Percentiles rank a stretch among this genome's conserved stretches.
Conservation (phyloP, 2,888 invertebrate genomes). For the Athrips mouffetella region DNA sequence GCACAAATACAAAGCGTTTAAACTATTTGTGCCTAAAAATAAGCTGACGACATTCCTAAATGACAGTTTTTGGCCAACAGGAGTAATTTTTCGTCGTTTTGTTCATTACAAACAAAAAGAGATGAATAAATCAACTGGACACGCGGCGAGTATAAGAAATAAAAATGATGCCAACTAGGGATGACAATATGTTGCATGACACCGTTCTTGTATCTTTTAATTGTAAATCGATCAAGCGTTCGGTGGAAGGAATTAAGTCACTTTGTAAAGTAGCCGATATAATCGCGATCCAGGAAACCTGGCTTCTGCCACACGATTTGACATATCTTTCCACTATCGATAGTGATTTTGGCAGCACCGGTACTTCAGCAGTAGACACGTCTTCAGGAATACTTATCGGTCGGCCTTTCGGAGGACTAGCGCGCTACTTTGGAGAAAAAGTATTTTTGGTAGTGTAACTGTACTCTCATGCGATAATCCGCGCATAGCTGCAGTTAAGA, state of each 20-base stretch:
- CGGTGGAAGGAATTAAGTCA: not conserved
- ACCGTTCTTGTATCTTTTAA: not conserved
- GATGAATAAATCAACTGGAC: not conserved
- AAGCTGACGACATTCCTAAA: too few relatives aligned
- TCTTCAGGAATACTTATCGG: not conserved
- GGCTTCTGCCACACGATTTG: not conserved
- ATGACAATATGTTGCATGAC: too few relatives aligned
- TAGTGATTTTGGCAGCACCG: not conserved
- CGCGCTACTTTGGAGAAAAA: not conserved
- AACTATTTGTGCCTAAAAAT: not conserved
- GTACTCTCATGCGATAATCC: not conserved
- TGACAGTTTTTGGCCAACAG: not conserved
- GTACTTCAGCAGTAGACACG: not conserved
- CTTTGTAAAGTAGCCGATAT: not conserved
- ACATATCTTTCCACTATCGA: not conserved
- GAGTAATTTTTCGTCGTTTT: not conserved
- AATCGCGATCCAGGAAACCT: not conserved
- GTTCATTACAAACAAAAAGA: not conserved
- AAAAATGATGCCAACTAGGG: too few relatives aligned
- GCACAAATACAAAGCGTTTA: not conserved
- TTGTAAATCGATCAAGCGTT: not conserved
- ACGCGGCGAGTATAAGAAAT: too few relatives aligned
- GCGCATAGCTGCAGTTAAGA: not conserved
- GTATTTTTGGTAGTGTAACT: not conserved
- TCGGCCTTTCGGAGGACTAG: not conserved